Conservation (phyloP, 2,888 invertebrate genomes). For the Latrodectus elegans region DNA sequence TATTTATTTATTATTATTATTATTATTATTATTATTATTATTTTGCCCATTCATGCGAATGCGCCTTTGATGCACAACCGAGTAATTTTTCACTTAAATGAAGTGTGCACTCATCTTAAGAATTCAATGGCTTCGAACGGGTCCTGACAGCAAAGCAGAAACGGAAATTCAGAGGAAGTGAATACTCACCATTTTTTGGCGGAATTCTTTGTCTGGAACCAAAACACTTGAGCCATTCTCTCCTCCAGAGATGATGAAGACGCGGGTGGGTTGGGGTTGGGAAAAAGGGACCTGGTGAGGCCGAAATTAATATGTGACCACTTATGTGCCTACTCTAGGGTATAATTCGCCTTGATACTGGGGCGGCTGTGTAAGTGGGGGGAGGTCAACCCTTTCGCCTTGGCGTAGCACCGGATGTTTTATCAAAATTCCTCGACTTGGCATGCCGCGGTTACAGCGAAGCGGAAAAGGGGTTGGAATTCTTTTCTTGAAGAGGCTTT, state of each 20-base stretch:
- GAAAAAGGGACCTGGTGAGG: background rate
- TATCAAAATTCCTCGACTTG: constrained; percentile 44
- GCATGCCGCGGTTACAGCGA: constrained; percentile 15
- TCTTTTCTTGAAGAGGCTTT: background rate
- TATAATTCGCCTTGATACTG: background rate
- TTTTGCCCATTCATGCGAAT: too few relatives aligned
- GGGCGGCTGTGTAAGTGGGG: constrained; percentile 18
- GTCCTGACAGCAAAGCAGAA: too few relatives aligned
- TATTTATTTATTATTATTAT: too few relatives aligned
- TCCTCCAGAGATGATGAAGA: background rate
- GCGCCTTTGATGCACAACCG: too few relatives aligned
- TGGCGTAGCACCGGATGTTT: constrained; percentile 18
- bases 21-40: too few relatives aligned
- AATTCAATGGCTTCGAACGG: too few relatives aligned
- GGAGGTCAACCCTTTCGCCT: background rate
- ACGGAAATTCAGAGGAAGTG: too few relatives aligned
- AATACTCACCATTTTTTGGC: too few relatives aligned
- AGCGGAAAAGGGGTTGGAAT: background rate
- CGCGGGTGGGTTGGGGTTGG: background rate
- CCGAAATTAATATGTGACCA: constrained; percentile 46
- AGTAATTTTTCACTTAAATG: too few relatives aligned
- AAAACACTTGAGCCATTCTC: background rate
- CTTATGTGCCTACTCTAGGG: constrained; percentile 28
- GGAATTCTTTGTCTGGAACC: background rate
- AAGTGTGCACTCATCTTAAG: too few relatives aligned